Conservation (phyloP, 2,888 invertebrate species). For the Coleophora deauratella region DNA sequence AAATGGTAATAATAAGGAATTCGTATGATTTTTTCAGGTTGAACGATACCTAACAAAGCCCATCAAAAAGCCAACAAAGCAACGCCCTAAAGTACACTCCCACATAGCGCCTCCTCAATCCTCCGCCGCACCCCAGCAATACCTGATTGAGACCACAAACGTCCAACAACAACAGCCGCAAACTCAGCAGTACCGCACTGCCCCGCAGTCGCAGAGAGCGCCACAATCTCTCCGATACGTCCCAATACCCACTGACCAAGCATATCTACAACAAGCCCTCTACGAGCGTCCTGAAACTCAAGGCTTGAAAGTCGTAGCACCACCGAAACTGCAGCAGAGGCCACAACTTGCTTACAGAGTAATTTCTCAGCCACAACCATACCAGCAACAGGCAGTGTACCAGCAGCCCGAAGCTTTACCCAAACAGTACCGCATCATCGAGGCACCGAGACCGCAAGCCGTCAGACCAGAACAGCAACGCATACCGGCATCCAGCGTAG, state of each 20-base stretch:
- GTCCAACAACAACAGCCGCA: conserved; percentile 45
- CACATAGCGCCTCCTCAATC: conserved; percentile 39
- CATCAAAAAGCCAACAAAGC: conserved; percentile 55
- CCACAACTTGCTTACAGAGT: conserved; percentile 42
- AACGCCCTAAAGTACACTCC: conserved; percentile 39
- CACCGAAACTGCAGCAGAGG: conserved; percentile 52
- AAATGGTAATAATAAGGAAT: too few species aligned
- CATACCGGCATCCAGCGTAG: conserved; percentile 36
- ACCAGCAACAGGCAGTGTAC: conserved; percentile 49
- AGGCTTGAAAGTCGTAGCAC: conserved; percentile 60
- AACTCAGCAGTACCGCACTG: conserved; percentile 31
- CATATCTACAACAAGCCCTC: conserved; percentile 34
- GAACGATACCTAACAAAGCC: conserved; percentile 59
- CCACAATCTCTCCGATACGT: conserved; percentile 48
- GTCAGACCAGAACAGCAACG: conserved; percentile 52
- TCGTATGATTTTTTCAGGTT: conserved; percentile 37
- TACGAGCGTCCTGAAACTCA: conserved; percentile 57
- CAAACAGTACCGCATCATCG: conserved; percentile 56
- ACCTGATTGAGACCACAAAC: conserved; percentile 66
- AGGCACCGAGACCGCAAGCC: conserved; percentile 41
- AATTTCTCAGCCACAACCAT: conserved; percentile 37
- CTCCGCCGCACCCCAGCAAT: conserved; percentile 59
- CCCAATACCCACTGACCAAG: conserved; percentile 35
- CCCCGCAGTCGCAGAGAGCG: conserved; percentile 39
- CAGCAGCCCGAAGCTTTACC: conserved; percentile 53